phyloP scores from a whole-genome alignment of 2,113 vertebrate species.

The Peromyscus maniculatus region DNA sequence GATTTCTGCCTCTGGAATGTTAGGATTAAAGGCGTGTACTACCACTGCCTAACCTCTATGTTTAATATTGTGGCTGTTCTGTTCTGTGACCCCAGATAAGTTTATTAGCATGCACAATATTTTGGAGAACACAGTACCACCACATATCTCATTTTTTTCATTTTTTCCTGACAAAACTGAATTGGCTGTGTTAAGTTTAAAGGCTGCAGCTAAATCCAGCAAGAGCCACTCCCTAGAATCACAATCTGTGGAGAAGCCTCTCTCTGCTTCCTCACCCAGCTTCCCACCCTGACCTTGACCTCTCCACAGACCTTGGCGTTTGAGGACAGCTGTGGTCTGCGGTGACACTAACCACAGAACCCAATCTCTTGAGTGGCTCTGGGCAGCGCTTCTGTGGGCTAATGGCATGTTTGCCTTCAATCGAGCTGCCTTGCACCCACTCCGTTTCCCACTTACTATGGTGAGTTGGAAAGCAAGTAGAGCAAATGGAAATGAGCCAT shows the following conservation, averaged over 20 bases:
- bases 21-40: too few species aligned
- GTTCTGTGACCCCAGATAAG: too few species aligned
- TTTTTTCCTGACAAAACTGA: neutral
- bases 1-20: too few species aligned
- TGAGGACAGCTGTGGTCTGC: conserved; percentile 87
- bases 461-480: conserved; percentile 48
- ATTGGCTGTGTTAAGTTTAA: conserved; percentile 37
- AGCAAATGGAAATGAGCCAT: neutral
- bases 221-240: neutral
- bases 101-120: too few species aligned
- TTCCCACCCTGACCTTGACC: conserved; percentile 88
- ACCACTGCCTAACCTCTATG: too few species aligned
- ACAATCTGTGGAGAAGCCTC: conserved; percentile 31
- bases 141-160: neutral
- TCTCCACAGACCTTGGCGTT: conserved; percentile 78
- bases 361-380: conserved; percentile 86
- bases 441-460: conserved; percentile 67
- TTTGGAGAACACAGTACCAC: too few species aligned
- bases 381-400: conserved; percentile 80
- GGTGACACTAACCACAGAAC: conserved; percentile 86
- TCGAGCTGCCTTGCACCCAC: conserved; percentile 74
- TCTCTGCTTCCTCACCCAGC: conserved; percentile 1
- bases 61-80: too few species aligned
- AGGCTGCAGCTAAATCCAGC: conserved; percentile 1
- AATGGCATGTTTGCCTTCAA: conserved; percentile 85